phyloP scores from a whole-genome alignment of 2,797 vertebrate species.

The Crocodylus rhombifer region DNA sequence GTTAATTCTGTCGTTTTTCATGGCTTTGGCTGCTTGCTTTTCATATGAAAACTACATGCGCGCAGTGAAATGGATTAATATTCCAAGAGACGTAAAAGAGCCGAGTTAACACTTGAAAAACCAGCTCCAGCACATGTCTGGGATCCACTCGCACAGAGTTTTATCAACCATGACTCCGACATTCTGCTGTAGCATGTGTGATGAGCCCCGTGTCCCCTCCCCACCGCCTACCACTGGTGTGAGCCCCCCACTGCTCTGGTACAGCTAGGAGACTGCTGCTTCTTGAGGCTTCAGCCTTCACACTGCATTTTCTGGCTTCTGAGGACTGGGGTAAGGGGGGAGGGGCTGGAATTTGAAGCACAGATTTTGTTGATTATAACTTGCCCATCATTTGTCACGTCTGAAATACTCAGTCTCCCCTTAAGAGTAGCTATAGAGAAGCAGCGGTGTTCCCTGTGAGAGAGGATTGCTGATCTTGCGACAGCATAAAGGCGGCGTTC shows the following conservation, averaged over 20 bases:
- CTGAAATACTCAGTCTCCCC: neutral
- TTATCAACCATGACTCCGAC: neutral
- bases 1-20: neutral
- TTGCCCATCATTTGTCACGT: rapidly evolving
- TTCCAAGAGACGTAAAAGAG: neutral
- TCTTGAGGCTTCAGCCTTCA: conserved; percentile 32
- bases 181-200: neutral
- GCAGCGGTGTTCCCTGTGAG: too few species aligned
- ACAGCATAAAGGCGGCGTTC: neutral
- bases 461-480: too few species aligned
- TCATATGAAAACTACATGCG: neutral
- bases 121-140: conserved; percentile 51
- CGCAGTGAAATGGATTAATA: neutral
- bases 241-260: conserved; percentile 1
- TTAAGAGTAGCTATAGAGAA: neutral
- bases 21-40: neutral
- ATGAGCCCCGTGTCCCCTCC: neutral
- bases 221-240: neutral
- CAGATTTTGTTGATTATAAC: rapidly evolving
- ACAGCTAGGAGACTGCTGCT: conserved; percentile 10
- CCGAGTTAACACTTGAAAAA: conserved; percentile 79
- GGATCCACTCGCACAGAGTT: neutral
- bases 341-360: neutral
- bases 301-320: neutral
- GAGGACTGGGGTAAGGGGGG: neutral